These are phyloP conservation scores for Cardinalis cardinalis DNA, from an alignment of 2,113 vertebrate species.

Conservation along the genomic window DNA sequence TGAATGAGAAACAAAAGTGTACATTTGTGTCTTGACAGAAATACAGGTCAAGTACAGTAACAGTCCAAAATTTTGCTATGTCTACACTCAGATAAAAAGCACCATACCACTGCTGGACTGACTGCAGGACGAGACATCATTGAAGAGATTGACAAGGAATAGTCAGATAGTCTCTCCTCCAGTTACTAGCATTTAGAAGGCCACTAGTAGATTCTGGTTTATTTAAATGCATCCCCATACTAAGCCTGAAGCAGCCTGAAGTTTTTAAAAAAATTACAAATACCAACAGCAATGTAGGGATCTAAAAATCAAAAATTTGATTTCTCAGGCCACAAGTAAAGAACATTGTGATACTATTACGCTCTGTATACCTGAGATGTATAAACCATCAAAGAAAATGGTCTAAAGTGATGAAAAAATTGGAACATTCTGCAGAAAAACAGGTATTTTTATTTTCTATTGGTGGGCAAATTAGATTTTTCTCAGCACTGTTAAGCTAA, in stretches of 20 bases:
- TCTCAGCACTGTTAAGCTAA: fast-evolving
- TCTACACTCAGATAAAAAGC: not conserved
- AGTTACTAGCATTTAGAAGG: not conserved
- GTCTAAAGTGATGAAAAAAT: not conserved
- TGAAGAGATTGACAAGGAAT: not conserved
- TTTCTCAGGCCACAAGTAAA: not conserved
- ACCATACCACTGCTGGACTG: not conserved
- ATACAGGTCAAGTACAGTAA: not conserved
- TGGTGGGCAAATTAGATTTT: not conserved
- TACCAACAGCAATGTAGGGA: not conserved
- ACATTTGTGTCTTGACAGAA: not conserved
- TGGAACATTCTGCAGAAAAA: not conserved
- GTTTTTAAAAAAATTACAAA: not conserved
- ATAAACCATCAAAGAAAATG: not conserved
- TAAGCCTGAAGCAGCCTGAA: not conserved
- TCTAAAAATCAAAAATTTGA: not conserved
- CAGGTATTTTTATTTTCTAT: not conserved
- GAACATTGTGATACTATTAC: not conserved
- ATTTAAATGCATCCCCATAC: not conserved
- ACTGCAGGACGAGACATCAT: not conserved
- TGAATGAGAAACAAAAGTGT: not conserved
- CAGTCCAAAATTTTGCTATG: not conserved
- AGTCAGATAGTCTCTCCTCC: not conserved
- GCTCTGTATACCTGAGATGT: not conserved
- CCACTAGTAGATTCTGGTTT: not conserved